A percentile compares a stretch with the other conserved stretches of the same genome.
These are phyloP conservation scores for Oopsacas minuta DNA, from an alignment of 37 sponge, comb jelly and placozoan species.

Conservation along the genomic window DNA sequence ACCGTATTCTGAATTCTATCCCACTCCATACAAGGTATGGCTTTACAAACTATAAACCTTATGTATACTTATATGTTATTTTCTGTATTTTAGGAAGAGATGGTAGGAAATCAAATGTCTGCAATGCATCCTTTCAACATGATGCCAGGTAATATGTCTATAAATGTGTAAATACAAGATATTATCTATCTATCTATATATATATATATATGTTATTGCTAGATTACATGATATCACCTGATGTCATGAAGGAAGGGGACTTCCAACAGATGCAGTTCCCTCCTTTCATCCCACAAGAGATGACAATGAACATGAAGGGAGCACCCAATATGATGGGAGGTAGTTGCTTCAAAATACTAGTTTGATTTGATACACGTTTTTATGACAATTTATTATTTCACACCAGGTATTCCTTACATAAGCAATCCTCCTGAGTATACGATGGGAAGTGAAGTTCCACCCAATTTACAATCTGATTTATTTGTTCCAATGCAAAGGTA, in stretches of 20 bases:
- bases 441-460: neutral
- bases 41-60: too few relatives aligned
- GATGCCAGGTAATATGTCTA: neutral
- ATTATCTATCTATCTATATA: too few relatives aligned
- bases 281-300: neutral
- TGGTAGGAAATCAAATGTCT: neutral
- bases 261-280: neutral
- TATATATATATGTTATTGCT: too few relatives aligned
- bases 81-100: slow-evolving; percentile 9
- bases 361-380: too few relatives aligned
- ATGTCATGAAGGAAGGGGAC: neutral
- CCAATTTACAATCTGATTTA: slow-evolving; percentile 1
- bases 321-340: slow-evolving; percentile 9
- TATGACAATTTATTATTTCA: too few relatives aligned
- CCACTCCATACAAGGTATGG: neutral
- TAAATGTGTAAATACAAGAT: too few relatives aligned
- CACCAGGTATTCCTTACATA: neutral
- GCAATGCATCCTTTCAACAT: neutral
- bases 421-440: neutral
- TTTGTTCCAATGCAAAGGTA: neutral
- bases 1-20: neutral
- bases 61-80: neutral
- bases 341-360: too few relatives aligned
- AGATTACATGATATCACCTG: neutral
- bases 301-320: slow-evolving; percentile 14